Conservation (phyloP, 1,140 invertebrate species). For the Trissolcus basalis region DNA sequence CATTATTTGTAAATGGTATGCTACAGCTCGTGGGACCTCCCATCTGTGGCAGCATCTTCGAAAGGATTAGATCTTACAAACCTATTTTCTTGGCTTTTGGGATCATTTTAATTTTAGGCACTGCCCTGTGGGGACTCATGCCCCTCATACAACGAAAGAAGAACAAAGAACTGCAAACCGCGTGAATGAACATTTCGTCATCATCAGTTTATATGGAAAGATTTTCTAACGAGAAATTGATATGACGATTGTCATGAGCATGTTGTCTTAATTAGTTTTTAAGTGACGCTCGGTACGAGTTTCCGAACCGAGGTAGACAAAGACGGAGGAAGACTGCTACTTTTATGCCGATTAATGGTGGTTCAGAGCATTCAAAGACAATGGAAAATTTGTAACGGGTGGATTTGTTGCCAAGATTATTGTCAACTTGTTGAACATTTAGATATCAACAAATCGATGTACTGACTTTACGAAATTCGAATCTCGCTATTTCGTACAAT, state of each 20-base stretch:
- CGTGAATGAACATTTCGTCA: conserved; percentile 79
- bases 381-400: neutral
- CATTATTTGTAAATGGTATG: conserved; percentile 88
- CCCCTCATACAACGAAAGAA: conserved; percentile 79
- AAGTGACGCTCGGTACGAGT: too few relatives aligned
- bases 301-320: too few relatives aligned
- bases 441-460: conserved; percentile 78
- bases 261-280: neutral
- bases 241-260: neutral
- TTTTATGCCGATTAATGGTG: conserved; percentile 1
- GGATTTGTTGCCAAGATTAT: neutral
- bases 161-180: conserved; percentile 15
- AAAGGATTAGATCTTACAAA: conserved; percentile 80
- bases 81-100: conserved; percentile 84
- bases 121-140: conserved; percentile 83
- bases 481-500: conserved; percentile 3
- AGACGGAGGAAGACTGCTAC: conserved; percentile 9
- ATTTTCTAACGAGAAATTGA: neutral
- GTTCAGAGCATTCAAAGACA: neutral
- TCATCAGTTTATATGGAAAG: neutral
- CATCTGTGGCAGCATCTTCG: conserved; percentile 83
- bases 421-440: neutral
- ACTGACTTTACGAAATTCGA: conserved; percentile 82
- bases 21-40: conserved; percentile 88
- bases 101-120: conserved; percentile 82